These are phyloP conservation scores for Lagorchestes hirsutus DNA, from an alignment of 2,797 vertebrate genomes.

Conservation along the genomic window DNA sequence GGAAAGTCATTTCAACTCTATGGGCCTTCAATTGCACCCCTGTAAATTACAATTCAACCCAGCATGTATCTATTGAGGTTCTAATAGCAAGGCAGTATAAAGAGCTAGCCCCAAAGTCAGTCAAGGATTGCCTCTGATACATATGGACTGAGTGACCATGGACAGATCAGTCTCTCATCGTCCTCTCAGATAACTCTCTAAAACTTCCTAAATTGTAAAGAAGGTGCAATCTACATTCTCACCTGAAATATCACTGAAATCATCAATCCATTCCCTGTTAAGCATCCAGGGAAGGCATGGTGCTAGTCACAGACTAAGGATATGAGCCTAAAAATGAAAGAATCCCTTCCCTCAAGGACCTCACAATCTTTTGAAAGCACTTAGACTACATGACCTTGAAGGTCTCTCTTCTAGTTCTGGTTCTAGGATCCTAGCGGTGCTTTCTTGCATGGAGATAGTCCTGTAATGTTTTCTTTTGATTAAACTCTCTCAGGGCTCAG, in stretches of 20 bases:
- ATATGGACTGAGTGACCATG: background rate
- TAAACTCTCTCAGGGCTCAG: slow-evolving; percentile 60
- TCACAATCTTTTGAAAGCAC: background rate
- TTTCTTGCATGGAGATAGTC: background rate
- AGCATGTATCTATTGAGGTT: background rate
- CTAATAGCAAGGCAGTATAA: background rate
- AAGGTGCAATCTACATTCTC: background rate
- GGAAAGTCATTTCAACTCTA: background rate
- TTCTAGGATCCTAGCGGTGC: background rate
- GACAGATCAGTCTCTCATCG: no score
- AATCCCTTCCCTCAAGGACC: background rate
- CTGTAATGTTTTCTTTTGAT: slow-evolving; percentile 13
- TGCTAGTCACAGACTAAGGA: background rate
- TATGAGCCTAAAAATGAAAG: background rate
- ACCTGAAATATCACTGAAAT: background rate
- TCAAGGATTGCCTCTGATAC: background rate
- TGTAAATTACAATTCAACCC: background rate
- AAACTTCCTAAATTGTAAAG: background rate
- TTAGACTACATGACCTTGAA: background rate
- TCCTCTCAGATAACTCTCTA: background rate
- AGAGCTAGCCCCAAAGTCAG: no score
- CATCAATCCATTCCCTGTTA: background rate
- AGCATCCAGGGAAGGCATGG: no score
- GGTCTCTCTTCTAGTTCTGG: background rate
- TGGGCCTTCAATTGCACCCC: background rate